These are phyloP conservation scores for Brachyalestes nurse DNA, from an alignment of 2,797 vertebrate genomes.

Conservation along the genomic window DNA sequence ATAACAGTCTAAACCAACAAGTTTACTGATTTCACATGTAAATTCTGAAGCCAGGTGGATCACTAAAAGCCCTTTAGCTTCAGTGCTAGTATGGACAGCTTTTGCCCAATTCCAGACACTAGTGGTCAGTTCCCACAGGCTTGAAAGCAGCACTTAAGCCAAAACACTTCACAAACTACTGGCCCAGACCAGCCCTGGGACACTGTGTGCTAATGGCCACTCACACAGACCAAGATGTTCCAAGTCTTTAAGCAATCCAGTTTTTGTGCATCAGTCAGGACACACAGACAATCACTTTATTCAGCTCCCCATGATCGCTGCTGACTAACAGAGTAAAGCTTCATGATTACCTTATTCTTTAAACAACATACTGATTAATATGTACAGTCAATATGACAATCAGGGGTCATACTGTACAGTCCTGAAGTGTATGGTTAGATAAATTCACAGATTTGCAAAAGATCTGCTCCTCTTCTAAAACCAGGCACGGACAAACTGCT, in stretches of 20 bases:
- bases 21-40: background rate
- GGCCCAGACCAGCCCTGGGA: background rate
- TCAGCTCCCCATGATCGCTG: background rate
- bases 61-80: background rate
- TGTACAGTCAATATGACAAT: background rate
- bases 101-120: constrained; percentile 2
- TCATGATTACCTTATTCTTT: background rate
- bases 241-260: background rate
- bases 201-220: background rate
- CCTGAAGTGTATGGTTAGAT: background rate
- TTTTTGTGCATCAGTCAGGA: background rate
- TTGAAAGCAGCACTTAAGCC: background rate
- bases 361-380: background rate
- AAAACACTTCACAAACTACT: constrained; percentile 12
- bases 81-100: background rate
- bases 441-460: background rate
- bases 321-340: background rate
- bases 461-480: background rate
- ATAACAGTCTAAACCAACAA: background rate
- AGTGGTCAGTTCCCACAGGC: background rate
- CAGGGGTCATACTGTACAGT: background rate
- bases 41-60: background rate
- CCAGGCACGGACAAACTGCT: background rate
- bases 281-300: background rate
- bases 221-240: background rate